phyloP scores from a whole-genome alignment of 2,888 invertebrate genomes.

The Zaprionus bogoriensis region DNA sequence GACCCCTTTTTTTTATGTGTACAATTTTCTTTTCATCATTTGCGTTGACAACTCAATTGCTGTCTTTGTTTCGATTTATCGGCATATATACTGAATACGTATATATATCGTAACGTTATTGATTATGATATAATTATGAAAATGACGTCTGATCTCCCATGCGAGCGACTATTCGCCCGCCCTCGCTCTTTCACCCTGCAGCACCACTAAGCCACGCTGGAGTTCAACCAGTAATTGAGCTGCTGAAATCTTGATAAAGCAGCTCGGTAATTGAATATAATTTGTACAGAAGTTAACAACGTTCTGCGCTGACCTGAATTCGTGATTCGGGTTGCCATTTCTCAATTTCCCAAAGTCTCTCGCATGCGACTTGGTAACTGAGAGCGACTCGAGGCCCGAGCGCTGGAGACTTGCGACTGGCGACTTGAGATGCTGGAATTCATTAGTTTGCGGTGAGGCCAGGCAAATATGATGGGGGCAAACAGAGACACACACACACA shows the following conservation, averaged over 20 bases:
- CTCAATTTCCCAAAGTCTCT: constrained; percentile 37
- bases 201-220: too few species aligned
- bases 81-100: constrained; percentile 24
- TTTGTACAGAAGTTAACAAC: constrained; percentile 62
- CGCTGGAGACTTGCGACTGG: neutral
- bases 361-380: constrained; percentile 5
- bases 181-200: neutral
- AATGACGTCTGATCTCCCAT: constrained; percentile 47
- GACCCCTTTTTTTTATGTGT: neutral
- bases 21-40: neutral
- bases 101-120: constrained; percentile 39
- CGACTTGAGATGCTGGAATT: neutral
- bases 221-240: constrained; percentile 57
- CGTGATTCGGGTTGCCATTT: constrained; percentile 53
- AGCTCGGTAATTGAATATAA: constrained; percentile 73
- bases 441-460: neutral
- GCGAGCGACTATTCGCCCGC: constrained; percentile 17
- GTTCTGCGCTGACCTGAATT: constrained; percentile 58
- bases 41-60: neutral
- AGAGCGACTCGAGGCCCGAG: neutral
- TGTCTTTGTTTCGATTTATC: constrained; percentile 12
- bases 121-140: constrained; percentile 67
- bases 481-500: neutral
- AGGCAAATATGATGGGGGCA: constrained; percentile 23
- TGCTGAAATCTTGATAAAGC: constrained; percentile 71